Percentiles rank a stretch among this genome's conserved stretches.
Evolutionary conservation across 2,113 vertebrate species (phyloP).

Genomic region (Xenopus laevis): DNA sequence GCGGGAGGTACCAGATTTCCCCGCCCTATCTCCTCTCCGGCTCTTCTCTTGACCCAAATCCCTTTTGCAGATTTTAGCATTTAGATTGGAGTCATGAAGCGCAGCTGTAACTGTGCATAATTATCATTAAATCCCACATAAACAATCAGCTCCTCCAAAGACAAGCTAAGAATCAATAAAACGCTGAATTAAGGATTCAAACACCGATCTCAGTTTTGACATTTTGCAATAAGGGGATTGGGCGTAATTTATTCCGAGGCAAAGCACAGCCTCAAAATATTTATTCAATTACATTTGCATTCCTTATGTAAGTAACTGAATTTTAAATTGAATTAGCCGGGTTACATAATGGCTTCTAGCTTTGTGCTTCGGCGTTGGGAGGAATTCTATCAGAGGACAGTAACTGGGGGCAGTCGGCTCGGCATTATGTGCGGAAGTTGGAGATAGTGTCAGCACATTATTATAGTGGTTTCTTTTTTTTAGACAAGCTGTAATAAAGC

Average conservation of each 20-base stretch:
- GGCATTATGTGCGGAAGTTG: too few relatives aligned
- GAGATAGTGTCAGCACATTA: too few relatives aligned
- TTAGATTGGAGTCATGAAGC: conserved; percentile 33
- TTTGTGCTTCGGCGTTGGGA: too few relatives aligned
- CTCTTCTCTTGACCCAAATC: neutral
- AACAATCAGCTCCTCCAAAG: conserved; percentile 8
- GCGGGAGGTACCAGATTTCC: too few relatives aligned
- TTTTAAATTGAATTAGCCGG: conserved; percentile 24
- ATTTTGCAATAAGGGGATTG: conserved; percentile 16
- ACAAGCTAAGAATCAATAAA: conserved; percentile 30
- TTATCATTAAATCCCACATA: conserved; percentile 37
- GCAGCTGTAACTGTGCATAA: conserved; percentile 39
- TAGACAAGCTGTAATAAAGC: too few relatives aligned
- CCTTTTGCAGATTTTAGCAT: conserved; percentile 33
- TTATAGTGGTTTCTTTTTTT: too few relatives aligned
- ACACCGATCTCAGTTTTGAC: conserved; percentile 9
- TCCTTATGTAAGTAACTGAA: conserved; percentile 15
- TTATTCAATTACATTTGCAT: conserved; percentile 37
- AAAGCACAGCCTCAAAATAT: conserved; percentile 22
- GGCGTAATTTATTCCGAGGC: conserved; percentile 8
- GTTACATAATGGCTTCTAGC: neutral
- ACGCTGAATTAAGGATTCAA: conserved; percentile 29
- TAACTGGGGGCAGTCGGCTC: neutral
- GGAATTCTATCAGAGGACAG: neutral
- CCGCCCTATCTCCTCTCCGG: too few relatives aligned